Evolutionary conservation across 2,113 vertebrate species (phyloP).

Genomic region (Nycticorax nycticorax): DNA sequence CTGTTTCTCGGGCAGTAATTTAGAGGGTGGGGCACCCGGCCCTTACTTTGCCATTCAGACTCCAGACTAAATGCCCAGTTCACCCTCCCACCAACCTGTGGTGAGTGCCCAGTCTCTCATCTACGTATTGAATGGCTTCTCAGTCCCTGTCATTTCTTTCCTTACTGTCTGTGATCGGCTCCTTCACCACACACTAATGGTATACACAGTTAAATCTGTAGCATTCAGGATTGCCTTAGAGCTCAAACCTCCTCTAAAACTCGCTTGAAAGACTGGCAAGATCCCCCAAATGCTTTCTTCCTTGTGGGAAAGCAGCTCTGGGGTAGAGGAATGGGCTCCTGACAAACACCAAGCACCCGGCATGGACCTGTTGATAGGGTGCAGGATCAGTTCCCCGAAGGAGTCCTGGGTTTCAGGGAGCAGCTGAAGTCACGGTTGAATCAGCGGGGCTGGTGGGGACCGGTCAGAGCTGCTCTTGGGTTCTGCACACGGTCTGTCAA

Average conservation of each 20-base stretch:
- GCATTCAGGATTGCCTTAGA: not conserved
- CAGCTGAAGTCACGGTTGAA: not conserved
- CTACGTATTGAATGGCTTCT: not conserved
- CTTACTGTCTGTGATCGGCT: not conserved
- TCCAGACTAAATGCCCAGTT: not conserved
- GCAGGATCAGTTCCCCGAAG: not conserved
- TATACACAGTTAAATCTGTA: not conserved
- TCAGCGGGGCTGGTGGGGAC: not conserved
- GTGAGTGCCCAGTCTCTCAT: not conserved
- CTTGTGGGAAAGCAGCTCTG: not conserved
- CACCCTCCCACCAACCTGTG: not conserved
- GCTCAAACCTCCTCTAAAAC: not conserved
- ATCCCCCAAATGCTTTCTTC: not conserved
- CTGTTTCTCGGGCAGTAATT: not conserved
- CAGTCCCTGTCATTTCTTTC: not conserved
- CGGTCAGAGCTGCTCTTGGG: not conserved
- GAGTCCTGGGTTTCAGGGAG: not conserved
- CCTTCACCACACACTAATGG: not conserved
- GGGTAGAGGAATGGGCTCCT: not conserved
- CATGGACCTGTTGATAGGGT: not conserved
- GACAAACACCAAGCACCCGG: not conserved
- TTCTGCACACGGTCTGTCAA: not conserved
- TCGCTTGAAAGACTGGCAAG: not conserved
- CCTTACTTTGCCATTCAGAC: not conserved
- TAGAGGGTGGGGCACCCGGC: not conserved